Evolutionary conservation across 2,888 invertebrate species (phyloP).

Genomic region (Drosophila longiperda): DNA sequence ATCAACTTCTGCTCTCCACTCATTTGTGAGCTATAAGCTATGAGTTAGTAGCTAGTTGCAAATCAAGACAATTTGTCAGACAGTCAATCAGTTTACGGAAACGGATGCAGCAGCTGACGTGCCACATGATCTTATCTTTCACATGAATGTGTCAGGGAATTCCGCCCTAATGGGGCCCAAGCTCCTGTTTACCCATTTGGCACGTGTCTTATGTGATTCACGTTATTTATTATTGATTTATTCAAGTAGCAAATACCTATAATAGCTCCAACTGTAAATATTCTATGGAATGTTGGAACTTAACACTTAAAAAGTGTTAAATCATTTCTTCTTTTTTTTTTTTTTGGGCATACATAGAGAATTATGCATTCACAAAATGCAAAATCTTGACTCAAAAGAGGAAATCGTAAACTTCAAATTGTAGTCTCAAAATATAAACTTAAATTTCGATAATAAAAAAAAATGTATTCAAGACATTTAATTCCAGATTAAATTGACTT

Average conservation of each 20-base stretch:
- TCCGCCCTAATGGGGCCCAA: slow-evolving; percentile 53
- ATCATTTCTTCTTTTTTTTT: not conserved
- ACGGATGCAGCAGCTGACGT: slow-evolving; percentile 66
- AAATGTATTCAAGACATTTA: not conserved
- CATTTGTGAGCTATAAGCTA: not conserved
- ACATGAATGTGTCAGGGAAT: slow-evolving; percentile 73
- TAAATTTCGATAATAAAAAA: not conserved
- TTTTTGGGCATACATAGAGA: not conserved
- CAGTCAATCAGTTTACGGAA: slow-evolving; percentile 54
- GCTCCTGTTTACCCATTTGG: slow-evolving; percentile 53
- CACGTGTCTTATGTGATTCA: slow-evolving; percentile 53
- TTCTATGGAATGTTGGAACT: slow-evolving; percentile 32
- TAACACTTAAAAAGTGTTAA: slow-evolving; percentile 36
- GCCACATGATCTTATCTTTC: slow-evolving; percentile 62
- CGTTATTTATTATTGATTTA: slow-evolving; percentile 32
- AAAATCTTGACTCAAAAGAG: not conserved
- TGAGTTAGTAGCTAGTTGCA: not conserved
- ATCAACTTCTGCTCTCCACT: slow-evolving; percentile 3
- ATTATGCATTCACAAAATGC: not conserved
- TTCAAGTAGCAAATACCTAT: slow-evolving; percentile 44
- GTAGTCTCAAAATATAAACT: not conserved
- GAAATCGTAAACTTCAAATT: not conserved
- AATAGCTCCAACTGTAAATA: slow-evolving; percentile 9
- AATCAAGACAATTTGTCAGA: slow-evolving; percentile 8
- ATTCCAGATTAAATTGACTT: not conserved